These are phyloP conservation scores for Drosophila suzukii DNA, from an alignment of 1,140 invertebrate genomes.

Conservation along the genomic window DNA sequence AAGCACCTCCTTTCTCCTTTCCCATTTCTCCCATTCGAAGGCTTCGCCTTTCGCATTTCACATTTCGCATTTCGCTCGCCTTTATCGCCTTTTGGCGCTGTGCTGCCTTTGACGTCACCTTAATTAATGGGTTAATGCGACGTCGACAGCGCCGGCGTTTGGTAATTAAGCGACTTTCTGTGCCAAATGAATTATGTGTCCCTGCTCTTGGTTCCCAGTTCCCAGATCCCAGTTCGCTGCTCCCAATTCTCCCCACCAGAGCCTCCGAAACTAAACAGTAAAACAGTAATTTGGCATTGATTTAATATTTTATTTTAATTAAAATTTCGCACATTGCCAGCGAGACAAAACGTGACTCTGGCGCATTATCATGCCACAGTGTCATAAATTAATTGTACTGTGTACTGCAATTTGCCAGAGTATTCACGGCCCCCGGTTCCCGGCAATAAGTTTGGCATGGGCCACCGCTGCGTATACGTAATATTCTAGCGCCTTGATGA, in stretches of 20 bases:
- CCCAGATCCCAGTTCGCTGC: background rate
- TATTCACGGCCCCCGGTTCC: background rate
- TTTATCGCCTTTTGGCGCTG: conserved; percentile 63
- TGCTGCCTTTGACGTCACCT: conserved; percentile 78
- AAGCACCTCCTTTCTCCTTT: conserved; percentile 46
- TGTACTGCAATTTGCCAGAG: conserved; percentile 59
- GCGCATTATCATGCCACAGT: conserved; percentile 58
- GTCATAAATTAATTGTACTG: conserved; percentile 73
- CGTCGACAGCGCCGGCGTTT: conserved; percentile 62
- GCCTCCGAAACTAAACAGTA: conserved; percentile 31
- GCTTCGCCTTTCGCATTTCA: conserved; percentile 22
- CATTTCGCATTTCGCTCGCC: conserved; percentile 36
- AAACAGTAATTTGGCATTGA: conserved; percentile 67
- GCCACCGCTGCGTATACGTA: conserved; percentile 69
- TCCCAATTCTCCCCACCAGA: conserved; percentile 1
- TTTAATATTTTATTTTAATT: conserved; percentile 81
- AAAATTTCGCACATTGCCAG: conserved; percentile 54
- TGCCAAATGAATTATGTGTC: conserved; percentile 80
- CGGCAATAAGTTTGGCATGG: conserved; percentile 48
- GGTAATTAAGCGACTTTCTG: conserved; percentile 82
- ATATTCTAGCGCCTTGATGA: conserved; percentile 76
- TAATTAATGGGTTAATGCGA: conserved; percentile 83
- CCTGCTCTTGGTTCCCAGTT: conserved; percentile 13
- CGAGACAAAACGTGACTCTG: conserved; percentile 51
- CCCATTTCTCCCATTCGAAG: conserved; percentile 31